These are phyloP conservation scores for Ligdia adustata DNA, from an alignment of 2,888 invertebrate species.

Conservation along the genomic window DNA sequence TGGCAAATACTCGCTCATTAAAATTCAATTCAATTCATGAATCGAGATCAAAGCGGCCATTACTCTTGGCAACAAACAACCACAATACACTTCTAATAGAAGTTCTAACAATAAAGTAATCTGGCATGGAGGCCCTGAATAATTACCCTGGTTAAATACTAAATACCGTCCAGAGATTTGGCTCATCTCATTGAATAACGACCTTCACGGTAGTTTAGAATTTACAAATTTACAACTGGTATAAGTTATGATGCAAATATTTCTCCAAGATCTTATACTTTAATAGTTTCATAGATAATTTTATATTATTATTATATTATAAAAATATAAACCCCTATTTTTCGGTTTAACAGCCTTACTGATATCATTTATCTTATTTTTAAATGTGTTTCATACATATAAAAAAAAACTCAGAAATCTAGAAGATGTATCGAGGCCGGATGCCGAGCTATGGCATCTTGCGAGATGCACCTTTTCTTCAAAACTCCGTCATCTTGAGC, in stretches of 20 bases:
- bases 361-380: no score
- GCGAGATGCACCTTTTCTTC: no score
- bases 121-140: conserved; percentile 39
- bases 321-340: no score
- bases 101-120: conserved; percentile 54
- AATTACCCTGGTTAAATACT: conserved; percentile 51
- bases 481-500: no score
- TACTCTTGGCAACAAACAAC: conserved; percentile 54
- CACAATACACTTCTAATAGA: conserved; percentile 37
- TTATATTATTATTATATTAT: no score
- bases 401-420: no score
- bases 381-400: no score
- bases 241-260: conserved; percentile 52
- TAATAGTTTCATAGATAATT: no score
- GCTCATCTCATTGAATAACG: conserved; percentile 42
- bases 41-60: conserved; percentile 66
- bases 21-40: conserved; percentile 57
- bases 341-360: no score
- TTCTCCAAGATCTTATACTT: no score
- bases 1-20: conserved; percentile 44
- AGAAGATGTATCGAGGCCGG: no score
- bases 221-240: conserved; percentile 52
- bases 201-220: conserved; percentile 54
- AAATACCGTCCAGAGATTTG: conserved; percentile 42
- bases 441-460: no score